Conservation (phyloP, 92 coral and sea anemone genomes). For the Galaxea fascicularis region DNA sequence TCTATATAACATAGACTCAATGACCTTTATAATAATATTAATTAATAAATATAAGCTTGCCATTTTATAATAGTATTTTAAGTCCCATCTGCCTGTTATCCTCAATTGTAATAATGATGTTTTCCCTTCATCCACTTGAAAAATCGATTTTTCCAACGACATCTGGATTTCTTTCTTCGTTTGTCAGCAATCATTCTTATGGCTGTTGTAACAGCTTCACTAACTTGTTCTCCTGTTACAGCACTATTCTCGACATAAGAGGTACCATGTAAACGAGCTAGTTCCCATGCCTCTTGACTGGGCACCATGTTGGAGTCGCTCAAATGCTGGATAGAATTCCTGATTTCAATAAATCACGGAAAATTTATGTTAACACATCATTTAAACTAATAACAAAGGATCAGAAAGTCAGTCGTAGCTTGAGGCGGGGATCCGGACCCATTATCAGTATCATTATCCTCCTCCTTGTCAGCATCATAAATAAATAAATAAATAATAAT, state of each 20-base stretch:
- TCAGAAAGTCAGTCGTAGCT: background rate
- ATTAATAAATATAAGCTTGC: too few relatives aligned
- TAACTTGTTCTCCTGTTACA: conserved; percentile 64
- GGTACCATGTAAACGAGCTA: conserved; percentile 66
- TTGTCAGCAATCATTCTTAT: conserved; percentile 37
- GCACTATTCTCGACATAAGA: conserved; percentile 82
- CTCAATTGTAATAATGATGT: conserved; percentile 7
- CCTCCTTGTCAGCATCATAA: background rate
- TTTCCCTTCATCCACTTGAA: conserved; percentile 31
- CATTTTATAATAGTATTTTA: too few relatives aligned
- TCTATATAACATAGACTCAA: too few relatives aligned
- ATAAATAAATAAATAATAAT: too few relatives aligned
- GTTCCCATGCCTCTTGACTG: conserved; percentile 30
- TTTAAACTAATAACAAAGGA: background rate
- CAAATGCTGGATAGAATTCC: background rate
- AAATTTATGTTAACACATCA: too few relatives aligned
- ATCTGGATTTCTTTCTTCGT: background rate
- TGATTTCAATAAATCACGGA: background rate
- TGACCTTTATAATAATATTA: too few relatives aligned
- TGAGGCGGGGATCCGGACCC: background rate
- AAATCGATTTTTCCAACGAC: conserved; percentile 1
- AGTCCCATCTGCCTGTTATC: background rate
- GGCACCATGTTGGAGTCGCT: conserved; percentile 3
- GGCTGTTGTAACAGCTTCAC: conserved; percentile 68
- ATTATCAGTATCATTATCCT: background rate